Evolutionary conservation across 2,113 vertebrate species (phyloP).

Genomic region (Junco hyemalis): DNA sequence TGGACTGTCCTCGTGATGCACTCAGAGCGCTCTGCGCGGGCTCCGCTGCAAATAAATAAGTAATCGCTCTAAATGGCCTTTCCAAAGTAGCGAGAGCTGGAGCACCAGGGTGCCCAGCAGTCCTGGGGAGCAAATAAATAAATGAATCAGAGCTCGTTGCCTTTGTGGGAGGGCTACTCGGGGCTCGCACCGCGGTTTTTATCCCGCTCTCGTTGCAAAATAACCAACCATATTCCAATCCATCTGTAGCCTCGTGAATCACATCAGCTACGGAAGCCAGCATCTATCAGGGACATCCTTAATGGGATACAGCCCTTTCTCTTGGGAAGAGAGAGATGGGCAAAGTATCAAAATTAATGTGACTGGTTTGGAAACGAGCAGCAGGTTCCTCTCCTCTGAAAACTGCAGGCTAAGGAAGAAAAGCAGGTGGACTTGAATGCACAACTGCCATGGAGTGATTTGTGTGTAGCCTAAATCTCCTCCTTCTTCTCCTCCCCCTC

Average conservation of each 20-base stretch:
- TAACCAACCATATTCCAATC: slow-evolving; percentile 10
- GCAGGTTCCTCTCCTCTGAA: background rate
- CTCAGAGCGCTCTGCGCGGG: background rate
- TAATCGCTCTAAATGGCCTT: slow-evolving; percentile 32
- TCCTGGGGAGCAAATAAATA: slow-evolving; percentile 34
- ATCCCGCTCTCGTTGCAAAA: background rate
- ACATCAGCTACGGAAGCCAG: background rate
- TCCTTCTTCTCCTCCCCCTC: background rate
- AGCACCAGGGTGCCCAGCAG: background rate
- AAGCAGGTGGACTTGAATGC: background rate
- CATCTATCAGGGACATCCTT: background rate
- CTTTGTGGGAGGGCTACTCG: background rate
- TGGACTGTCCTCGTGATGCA: background rate
- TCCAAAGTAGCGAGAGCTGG: background rate
- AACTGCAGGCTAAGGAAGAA: rapidly evolving
- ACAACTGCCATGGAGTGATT: background rate
- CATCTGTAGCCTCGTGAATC: slow-evolving; percentile 39
- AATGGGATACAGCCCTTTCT: background rate
- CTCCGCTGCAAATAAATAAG: slow-evolving; percentile 25
- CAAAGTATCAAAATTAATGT: background rate
- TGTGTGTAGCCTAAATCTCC: background rate
- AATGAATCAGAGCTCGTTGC: background rate
- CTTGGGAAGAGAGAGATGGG: background rate
- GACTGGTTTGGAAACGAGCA: background rate
- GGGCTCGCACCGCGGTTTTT: background rate